phyloP scores from a whole-genome alignment of 2,888 invertebrate species.

The Meloe dianella region DNA sequence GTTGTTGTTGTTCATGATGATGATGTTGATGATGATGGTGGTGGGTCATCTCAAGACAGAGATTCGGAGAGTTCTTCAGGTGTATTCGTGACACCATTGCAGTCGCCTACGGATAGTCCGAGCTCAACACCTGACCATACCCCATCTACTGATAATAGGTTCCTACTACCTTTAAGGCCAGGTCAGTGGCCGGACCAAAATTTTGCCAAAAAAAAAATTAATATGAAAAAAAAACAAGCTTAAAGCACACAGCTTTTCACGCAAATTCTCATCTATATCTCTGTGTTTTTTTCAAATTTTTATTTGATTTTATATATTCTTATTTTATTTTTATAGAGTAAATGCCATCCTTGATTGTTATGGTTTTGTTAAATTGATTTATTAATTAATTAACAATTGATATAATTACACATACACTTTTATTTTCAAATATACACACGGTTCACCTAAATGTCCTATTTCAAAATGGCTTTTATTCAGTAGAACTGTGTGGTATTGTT shows the following conservation, averaged over 20 bases:
- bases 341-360: conserved; percentile 2
- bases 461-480: conserved; percentile 37
- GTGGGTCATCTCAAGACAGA: conserved; percentile 38
- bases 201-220: conserved; percentile 32
- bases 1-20: conserved; percentile 40
- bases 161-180: conserved; percentile 58
- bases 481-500: conserved; percentile 40
- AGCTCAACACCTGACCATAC: conserved; percentile 46
- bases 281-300: no score
- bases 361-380: conserved; percentile 18
- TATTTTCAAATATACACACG: conserved; percentile 18
- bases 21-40: conserved; percentile 42
- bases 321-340: conserved; percentile 16
- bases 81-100: conserved; percentile 43
- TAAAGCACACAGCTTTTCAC: conserved; percentile 50
- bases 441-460: conserved; percentile 8
- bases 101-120: conserved; percentile 43
- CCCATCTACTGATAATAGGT: conserved; percentile 49
- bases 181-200: conserved; percentile 61
- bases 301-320: conserved; percentile 7
- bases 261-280: conserved; percentile 35
- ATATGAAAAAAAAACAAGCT: conserved; percentile 56
- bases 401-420: conserved; percentile 36
- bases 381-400: conserved; percentile 21
- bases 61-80: conserved; percentile 44